Percentiles rank a stretch among this genome's conserved stretches.
Conservation (phyloP, 2,113 vertebrate species). For the Sebastes schlegelii region DNA sequence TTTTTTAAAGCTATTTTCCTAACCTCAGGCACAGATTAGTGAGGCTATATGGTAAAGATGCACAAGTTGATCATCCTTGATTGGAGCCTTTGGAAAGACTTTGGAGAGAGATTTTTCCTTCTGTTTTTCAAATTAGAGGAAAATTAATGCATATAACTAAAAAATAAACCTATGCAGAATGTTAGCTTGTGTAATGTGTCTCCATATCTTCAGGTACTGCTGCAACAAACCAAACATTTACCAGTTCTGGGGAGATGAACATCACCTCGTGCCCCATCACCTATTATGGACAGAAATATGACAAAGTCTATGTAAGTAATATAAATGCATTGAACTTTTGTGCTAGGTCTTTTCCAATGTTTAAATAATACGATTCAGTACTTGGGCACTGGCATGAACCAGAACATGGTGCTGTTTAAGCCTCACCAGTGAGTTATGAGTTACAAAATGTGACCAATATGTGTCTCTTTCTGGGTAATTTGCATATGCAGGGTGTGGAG, state of each 20-base stretch:
- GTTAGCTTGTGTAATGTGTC: background rate
- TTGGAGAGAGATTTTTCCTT: background rate
- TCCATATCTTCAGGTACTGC: slow-evolving; percentile 32
- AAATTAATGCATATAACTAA: background rate
- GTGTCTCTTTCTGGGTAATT: background rate
- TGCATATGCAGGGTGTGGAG: background rate
- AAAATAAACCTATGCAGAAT: background rate
- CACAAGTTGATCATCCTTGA: background rate
- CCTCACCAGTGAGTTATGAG: background rate
- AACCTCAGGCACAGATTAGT: background rate
- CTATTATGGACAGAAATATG: slow-evolving; percentile 58
- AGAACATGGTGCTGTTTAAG: background rate
- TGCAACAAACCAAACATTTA: slow-evolving; percentile 37
- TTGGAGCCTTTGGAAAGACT: background rate
- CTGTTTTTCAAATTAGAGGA: background rate
- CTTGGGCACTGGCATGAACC: background rate
- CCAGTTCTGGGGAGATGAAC: slow-evolving; percentile 52
- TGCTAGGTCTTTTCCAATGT: background rate
- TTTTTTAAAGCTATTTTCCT: background rate
- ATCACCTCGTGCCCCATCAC: slow-evolving; percentile 60
- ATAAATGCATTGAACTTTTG: background rate
- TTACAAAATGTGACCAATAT: background rate
- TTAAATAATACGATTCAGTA: background rate
- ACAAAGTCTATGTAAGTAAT: slow-evolving; percentile 61
- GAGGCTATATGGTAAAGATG: background rate